Percentiles rank a stretch among this genome's conserved stretches.
Conservation (phyloP, 2,797 vertebrate genomes). For the Mormyrops attenuatus region DNA sequence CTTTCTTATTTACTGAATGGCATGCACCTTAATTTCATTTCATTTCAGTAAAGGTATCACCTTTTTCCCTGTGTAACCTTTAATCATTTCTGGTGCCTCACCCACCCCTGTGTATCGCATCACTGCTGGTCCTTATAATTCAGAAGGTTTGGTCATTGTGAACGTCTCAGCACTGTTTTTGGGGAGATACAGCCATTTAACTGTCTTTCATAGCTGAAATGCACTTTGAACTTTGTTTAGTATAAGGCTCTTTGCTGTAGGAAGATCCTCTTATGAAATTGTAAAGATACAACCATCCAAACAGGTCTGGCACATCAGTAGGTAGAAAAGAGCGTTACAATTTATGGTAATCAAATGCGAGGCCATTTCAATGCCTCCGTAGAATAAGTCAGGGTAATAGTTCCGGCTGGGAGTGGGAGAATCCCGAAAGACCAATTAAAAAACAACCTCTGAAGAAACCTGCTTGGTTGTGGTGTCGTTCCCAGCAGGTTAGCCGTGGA, state of each 20-base stretch:
- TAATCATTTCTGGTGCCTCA: background rate
- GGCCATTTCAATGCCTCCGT: background rate
- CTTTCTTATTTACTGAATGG: background rate
- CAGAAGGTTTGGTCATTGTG: background rate
- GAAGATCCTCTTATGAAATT: background rate
- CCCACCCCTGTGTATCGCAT: background rate
- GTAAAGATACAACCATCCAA: background rate
- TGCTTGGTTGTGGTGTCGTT: background rate
- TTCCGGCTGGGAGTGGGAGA: background rate
- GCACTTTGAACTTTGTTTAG: background rate
- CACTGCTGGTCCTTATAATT: background rate
- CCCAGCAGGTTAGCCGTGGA: background rate
- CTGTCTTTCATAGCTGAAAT: background rate
- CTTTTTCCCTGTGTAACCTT: background rate
- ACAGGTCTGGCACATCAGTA: background rate
- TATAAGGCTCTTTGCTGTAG: background rate
- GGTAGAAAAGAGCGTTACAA: background rate
- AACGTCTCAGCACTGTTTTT: background rate
- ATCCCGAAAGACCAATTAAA: background rate
- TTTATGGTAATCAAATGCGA: background rate
- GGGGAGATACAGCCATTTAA: background rate
- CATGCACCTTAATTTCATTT: background rate
- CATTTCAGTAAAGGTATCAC: background rate
- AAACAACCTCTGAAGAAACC: background rate
- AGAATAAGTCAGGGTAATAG: background rate